Evolutionary conservation across 2,797 vertebrate species (phyloP), one percentile per base, ranked within the genome.

Genomic region (Potorous gilbertii): DNA sequence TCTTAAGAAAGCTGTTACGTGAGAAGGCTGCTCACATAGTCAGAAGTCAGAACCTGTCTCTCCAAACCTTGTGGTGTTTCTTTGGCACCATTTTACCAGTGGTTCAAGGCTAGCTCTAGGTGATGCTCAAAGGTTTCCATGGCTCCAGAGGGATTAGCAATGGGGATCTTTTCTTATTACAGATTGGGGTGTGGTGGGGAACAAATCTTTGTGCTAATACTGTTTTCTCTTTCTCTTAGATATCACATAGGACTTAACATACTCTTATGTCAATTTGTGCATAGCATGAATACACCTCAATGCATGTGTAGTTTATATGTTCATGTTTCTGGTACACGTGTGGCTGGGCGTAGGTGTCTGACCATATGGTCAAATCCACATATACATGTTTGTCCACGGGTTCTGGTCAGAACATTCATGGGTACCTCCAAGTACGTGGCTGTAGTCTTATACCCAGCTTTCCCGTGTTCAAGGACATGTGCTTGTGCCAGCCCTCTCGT

Each of bases 151-250:
- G 89, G 56, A 91, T 54, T 81, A 89, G 29, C 1, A 57, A 24
- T 46, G 34, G 24, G 5, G 14, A 29, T 1, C 9, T 34, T 31
- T 8, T 55, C 40, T 4, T 10, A 52, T 31, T 54, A 52, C 93
- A 94, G 1, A 0, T 14, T 0, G 57, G 56, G 12, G 55, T 81
- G 66, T n/a, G 66, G 18, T 81, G 2, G 66, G n/a, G 8, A 46
- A 21, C 66, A 24, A 46, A 18, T 0, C 6, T 46, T 16, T 0
- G 1, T 21, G 34, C 1, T 9, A 21, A 18, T 12, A 1, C 52
- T 5, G 59, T 90, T 57, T 90, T 81, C n/a, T 87, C 90, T n/a
- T 50, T 12, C 40, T 8, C 0, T 27, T 56, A 59, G 56, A 55
- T 56, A 31, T 90, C 11, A 55, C 52, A 55, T 4, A 14, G 90